Evolutionary conservation across 2,797 vertebrate species (phyloP).

Genomic region (Todus mexicanus): DNA sequence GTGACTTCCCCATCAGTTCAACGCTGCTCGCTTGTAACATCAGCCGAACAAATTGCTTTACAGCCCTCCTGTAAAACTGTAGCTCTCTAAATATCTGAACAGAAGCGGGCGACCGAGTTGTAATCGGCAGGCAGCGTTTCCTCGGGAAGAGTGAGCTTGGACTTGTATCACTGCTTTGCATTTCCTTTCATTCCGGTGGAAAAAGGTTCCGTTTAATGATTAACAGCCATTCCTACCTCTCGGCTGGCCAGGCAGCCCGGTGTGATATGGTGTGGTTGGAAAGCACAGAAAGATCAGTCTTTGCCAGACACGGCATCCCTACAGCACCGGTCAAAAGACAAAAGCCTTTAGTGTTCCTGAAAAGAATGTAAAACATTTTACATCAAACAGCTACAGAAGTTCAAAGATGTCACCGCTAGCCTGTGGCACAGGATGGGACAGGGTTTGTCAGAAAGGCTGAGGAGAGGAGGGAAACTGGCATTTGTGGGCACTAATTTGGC

Average conservation of each 20-base stretch:
- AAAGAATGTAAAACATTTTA: conserved; percentile 61
- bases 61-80: background rate
- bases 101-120: background rate
- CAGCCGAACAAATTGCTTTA: background rate
- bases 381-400: conserved; percentile 48
- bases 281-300: background rate
- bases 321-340: background rate
- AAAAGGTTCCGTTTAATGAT: background rate
- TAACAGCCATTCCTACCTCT: background rate
- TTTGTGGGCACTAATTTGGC: background rate
- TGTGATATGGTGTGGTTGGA: background rate
- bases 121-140: background rate
- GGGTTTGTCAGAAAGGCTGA: background rate
- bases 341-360: conserved; percentile 46
- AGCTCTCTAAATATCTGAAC: background rate
- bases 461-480: background rate
- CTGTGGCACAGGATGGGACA: background rate
- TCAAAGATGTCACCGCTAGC: conserved; percentile 26
- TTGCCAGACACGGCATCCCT: background rate
- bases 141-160: background rate
- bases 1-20: background rate
- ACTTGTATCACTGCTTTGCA: background rate
- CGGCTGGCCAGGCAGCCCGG: background rate
- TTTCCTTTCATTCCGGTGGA: background rate
- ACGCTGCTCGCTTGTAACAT: background rate